Evolutionary conservation across 2,888 invertebrate genomes (phyloP).

Genomic region (Habroteleia sp.): DNA sequence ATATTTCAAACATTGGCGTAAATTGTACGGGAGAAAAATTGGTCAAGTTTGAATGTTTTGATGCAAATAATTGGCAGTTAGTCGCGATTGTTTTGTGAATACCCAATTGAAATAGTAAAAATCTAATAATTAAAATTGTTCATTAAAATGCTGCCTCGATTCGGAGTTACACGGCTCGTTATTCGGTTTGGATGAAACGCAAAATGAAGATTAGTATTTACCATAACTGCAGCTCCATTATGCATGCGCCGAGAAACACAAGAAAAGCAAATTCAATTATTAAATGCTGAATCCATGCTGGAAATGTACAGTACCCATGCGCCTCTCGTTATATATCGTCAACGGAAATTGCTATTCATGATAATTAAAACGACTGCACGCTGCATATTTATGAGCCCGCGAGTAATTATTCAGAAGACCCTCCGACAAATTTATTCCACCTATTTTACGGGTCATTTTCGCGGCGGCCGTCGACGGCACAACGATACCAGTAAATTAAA

Average conservation of each 20-base stretch:
- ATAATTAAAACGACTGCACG: constrained; percentile 73
- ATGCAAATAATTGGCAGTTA: constrained; percentile 16
- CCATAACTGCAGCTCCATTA: constrained; percentile 32
- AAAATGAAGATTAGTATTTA: constrained; percentile 50
- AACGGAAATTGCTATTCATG: constrained; percentile 71
- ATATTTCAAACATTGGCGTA: constrained; percentile 23
- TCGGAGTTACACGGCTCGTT: constrained; percentile 18
- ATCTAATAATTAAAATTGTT: constrained; percentile 29
- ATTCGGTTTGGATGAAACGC: constrained; percentile 28
- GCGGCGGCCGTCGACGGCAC: constrained; percentile 33
- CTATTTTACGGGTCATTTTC: constrained; percentile 69
- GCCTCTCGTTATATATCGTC: constrained; percentile 38
- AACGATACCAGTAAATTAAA: constrained; percentile 47
- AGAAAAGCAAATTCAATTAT: constrained; percentile 61
- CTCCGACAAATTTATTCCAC: constrained; percentile 68
- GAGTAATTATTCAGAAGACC: constrained; percentile 72
- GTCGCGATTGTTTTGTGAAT: constrained; percentile 1
- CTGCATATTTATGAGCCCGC: constrained; percentile 72
- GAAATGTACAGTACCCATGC: constrained; percentile 25
- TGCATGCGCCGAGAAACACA: constrained; percentile 46
- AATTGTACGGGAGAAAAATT: too few relatives aligned
- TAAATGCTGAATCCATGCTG: constrained; percentile 55
- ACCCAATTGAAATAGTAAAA: constrained; percentile 10
- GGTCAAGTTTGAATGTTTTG: constrained; percentile 31
- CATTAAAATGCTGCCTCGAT: constrained; percentile 21